Conservation (phyloP, 1,140 invertebrate species). For the Ips typographus region DNA sequence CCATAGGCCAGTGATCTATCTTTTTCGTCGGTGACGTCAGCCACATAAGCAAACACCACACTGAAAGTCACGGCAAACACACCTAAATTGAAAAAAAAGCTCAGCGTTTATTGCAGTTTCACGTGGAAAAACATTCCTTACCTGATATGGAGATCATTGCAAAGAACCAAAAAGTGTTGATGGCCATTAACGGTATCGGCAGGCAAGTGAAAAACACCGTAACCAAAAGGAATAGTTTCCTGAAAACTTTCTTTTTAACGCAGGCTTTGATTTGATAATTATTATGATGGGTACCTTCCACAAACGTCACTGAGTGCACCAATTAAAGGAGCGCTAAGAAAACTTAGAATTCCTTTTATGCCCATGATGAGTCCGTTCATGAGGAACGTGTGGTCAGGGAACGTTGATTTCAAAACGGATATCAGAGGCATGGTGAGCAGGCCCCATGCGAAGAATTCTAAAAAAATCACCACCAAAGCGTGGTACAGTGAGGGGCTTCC, state of each 20-base stretch:
- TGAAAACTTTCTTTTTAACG: constrained; percentile 6
- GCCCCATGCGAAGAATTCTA: constrained; percentile 99
- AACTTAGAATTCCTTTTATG: constrained; percentile 91
- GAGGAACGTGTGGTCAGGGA: constrained; percentile 98
- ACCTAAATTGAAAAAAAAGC: constrained; percentile 55
- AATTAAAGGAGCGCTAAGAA: constrained; percentile 92
- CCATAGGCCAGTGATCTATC: constrained; percentile 96
- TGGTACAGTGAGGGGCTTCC: constrained; percentile 95
- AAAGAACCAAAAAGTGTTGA: constrained; percentile 99
- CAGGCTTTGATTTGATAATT: constrained; percentile 1
- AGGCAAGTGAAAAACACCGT: constrained; percentile 99
- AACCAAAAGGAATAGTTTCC: constrained; percentile 94
- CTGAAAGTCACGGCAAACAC: constrained; percentile 99
- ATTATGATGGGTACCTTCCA: constrained; percentile 58
- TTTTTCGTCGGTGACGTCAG: constrained; percentile 97
- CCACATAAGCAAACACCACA: constrained; percentile 99
- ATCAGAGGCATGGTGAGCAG: constrained; percentile 98
- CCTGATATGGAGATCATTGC: constrained; percentile 96
- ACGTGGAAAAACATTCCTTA: not conserved
- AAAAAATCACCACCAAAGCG: constrained; percentile 97
- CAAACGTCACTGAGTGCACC: constrained; percentile 97
- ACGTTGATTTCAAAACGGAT: constrained; percentile 94
- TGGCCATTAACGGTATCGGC: constrained; percentile 97
- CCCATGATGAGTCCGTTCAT: constrained; percentile 99
- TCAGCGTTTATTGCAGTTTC: not conserved